Conservation (phyloP, 2,113 vertebrate species). For the Mesembrinibis cayennensis region DNA sequence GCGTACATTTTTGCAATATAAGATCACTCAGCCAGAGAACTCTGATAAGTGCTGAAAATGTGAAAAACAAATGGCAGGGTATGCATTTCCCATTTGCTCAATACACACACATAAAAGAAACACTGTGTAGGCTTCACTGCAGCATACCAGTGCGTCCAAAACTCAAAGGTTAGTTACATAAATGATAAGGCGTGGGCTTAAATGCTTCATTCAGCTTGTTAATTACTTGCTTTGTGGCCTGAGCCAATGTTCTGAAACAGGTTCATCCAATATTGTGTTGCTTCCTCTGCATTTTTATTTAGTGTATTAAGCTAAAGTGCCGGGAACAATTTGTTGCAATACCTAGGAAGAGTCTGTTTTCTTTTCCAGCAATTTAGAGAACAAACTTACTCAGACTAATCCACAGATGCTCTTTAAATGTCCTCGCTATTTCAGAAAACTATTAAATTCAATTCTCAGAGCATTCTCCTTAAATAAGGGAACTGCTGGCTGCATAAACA, state of each 20-base stretch:
- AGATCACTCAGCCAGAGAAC: slow-evolving; percentile 46
- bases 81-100: slow-evolving; percentile 57
- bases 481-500: slow-evolving; percentile 16
- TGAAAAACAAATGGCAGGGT: slow-evolving; percentile 64
- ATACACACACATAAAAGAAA: slow-evolving; percentile 67
- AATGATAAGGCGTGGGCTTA: slow-evolving; percentile 59
- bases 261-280: slow-evolving; percentile 46
- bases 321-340: slow-evolving; percentile 13
- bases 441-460: neutral
- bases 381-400: slow-evolving; percentile 37
- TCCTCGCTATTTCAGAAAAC: slow-evolving; percentile 26
- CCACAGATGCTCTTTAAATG: slow-evolving; percentile 48
- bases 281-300: slow-evolving; percentile 26
- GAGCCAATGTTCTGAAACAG: slow-evolving; percentile 44
- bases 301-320: neutral
- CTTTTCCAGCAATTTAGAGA: slow-evolving; percentile 19
- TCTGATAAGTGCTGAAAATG: slow-evolving; percentile 54
- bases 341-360: neutral
- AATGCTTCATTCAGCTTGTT: slow-evolving; percentile 46
- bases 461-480: neutral
- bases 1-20: slow-evolving; percentile 51
- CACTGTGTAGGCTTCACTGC: slow-evolving; percentile 59
- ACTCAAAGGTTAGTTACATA: slow-evolving; percentile 69
- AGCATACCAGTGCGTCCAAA: slow-evolving; percentile 62
- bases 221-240: slow-evolving; percentile 46